phyloP scores from a whole-genome alignment of 2,797 vertebrate genomes.

The Acropternis orthonyx region DNA sequence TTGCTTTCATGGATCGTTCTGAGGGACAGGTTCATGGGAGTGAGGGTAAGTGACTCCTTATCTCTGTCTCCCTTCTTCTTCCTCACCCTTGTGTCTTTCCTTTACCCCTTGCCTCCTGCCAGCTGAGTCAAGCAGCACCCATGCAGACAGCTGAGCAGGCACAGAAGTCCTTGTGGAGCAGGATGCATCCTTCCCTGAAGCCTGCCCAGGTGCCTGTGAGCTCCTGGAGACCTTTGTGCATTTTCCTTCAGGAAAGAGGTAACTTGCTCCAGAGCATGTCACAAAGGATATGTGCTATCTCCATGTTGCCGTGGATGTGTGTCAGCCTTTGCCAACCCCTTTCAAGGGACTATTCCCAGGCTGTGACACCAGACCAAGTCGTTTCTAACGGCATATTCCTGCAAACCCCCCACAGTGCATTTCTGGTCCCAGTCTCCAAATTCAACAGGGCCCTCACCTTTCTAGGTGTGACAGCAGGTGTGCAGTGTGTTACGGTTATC shows the following conservation, averaged over 20 bases:
- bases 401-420: accelerated
- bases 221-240: background rate
- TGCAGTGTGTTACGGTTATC: background rate
- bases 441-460: background rate
- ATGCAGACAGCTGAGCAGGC: accelerated
- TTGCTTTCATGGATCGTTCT: constrained; percentile 98
- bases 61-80: constrained; percentile 50
- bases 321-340: background rate
- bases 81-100: background rate
- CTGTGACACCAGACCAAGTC: background rate
- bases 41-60: constrained; percentile 88
- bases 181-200: background rate
- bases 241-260: background rate
- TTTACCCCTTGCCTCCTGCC: background rate
- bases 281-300: background rate
- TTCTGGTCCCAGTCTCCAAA: background rate
- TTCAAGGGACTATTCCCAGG: background rate
- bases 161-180: background rate
- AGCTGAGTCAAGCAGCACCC: background rate
- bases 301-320: background rate
- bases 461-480: accelerated
- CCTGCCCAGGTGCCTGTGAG: background rate
- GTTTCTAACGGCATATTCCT: background rate
- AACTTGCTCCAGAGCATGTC: background rate
- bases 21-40: constrained; percentile 97